These are phyloP conservation scores for Himalopsyche kuldschensis DNA, from an alignment of 2,888 invertebrate species.

Conservation along the genomic window DNA sequence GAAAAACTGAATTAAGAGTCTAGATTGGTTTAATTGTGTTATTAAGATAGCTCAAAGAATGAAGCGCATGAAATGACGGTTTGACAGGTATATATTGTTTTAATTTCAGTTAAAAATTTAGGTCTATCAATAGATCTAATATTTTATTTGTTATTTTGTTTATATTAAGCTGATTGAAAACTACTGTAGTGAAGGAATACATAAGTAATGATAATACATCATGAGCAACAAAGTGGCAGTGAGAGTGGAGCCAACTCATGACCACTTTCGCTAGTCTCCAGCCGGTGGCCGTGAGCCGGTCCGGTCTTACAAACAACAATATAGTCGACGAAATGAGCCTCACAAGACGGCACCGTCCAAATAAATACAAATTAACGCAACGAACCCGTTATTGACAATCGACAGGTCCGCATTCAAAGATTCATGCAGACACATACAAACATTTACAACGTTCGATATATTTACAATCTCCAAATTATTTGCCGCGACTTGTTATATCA, in stretches of 20 bases:
- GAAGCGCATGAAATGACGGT: too few relatives aligned
- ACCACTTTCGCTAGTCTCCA: conserved; percentile 22
- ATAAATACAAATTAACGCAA: background rate
- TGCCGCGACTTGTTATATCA: too few relatives aligned
- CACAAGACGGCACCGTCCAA: background rate
- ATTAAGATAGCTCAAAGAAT: too few relatives aligned
- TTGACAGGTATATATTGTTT: too few relatives aligned
- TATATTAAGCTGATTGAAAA: background rate
- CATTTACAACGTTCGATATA: too few relatives aligned
- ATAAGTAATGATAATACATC: background rate
- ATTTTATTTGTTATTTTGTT: too few relatives aligned
- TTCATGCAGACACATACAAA: too few relatives aligned
- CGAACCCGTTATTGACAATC: background rate
- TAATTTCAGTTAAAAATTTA: too few relatives aligned
- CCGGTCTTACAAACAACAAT: background rate
- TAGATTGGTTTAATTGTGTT: too few relatives aligned
- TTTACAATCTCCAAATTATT: too few relatives aligned
- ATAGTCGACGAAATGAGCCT: background rate
- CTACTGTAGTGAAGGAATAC: background rate
- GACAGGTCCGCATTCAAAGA: background rate
- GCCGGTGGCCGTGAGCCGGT: conserved; percentile 9
- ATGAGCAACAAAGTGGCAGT: conserved; percentile 6
- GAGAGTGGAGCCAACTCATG: conserved; percentile 16
- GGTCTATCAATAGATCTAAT: too few relatives aligned
- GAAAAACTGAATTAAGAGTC: too few relatives aligned